These are phyloP conservation scores for Bubo bubo DNA, from an alignment of 2,113 vertebrate genomes.

Conservation along the genomic window DNA sequence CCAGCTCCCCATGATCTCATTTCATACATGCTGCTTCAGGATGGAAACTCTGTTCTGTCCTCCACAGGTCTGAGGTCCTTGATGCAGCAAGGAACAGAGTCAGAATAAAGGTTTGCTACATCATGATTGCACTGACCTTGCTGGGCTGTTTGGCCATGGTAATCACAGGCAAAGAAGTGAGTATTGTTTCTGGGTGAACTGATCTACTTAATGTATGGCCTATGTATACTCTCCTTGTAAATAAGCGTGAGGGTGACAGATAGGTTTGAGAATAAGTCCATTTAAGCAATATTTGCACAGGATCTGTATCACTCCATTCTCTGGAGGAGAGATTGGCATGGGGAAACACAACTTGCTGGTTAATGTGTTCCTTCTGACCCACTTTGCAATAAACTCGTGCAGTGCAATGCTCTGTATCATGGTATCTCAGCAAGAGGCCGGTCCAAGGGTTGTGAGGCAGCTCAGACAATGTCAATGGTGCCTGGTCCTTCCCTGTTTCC, in stretches of 20 bases:
- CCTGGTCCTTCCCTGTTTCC: background rate
- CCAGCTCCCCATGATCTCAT: background rate
- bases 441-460: background rate
- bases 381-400: background rate
- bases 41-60: background rate
- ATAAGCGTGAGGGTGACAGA: background rate
- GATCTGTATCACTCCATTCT: background rate
- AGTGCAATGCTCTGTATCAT: background rate
- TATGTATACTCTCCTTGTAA: background rate
- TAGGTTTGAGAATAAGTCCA: background rate
- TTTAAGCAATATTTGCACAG: background rate
- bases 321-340: background rate
- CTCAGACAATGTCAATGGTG: background rate
- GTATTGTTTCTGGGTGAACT: background rate
- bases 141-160: conserved; percentile 56
- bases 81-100: background rate
- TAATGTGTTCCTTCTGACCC: background rate
- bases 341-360: background rate
- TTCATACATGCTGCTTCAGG: background rate
- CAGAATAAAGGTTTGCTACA: conserved; percentile 61
- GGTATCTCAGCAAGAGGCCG: background rate
- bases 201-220: too few species aligned
- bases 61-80: background rate
- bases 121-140: conserved; percentile 51
- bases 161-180: conserved; percentile 58